Evolutionary conservation across 2,888 invertebrate species (phyloP).

Genomic region (Pilophorus perplexus): DNA sequence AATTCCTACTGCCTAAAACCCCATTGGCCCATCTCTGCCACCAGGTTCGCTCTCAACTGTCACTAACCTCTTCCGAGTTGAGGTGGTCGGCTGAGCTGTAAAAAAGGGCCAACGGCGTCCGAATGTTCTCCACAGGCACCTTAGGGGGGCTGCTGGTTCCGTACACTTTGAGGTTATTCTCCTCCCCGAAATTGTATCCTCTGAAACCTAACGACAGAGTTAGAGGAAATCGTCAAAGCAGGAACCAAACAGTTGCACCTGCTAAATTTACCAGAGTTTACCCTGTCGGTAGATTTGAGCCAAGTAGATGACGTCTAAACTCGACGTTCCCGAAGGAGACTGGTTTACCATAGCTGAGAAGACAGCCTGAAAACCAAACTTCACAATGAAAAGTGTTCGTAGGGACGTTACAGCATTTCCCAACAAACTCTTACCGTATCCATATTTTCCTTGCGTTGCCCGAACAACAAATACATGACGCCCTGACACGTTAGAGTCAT

Average conservation of each 20-base stretch:
- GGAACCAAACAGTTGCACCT: not conserved
- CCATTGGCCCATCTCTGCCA: too few relatives aligned
- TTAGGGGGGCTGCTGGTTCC: not conserved
- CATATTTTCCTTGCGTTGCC: too few relatives aligned
- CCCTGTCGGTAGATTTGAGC: constrained; percentile 4
- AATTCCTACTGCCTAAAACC: too few relatives aligned
- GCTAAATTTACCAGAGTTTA: not conserved
- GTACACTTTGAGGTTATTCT: constrained; percentile 5
- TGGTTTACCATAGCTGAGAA: not conserved
- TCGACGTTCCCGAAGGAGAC: not conserved
- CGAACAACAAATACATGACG: too few relatives aligned
- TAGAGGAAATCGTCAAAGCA: too few relatives aligned
- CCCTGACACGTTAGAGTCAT: too few relatives aligned
- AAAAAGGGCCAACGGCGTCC: constrained; percentile 3
- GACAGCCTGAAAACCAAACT: not conserved
- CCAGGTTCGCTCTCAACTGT: too few relatives aligned
- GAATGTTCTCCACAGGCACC: not conserved
- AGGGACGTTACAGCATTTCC: too few relatives aligned
- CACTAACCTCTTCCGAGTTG: constrained; percentile 19
- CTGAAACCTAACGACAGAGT: too few relatives aligned
- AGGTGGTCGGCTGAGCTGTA: constrained; percentile 25
- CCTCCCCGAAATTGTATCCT: constrained; percentile 10
- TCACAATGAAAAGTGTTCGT: too few relatives aligned
- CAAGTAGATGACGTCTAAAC: constrained; percentile 11
- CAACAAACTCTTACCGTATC: too few relatives aligned